Evolutionary conservation across 2,797 vertebrate genomes (phyloP).

Genomic region (Zalophus californianus): DNA sequence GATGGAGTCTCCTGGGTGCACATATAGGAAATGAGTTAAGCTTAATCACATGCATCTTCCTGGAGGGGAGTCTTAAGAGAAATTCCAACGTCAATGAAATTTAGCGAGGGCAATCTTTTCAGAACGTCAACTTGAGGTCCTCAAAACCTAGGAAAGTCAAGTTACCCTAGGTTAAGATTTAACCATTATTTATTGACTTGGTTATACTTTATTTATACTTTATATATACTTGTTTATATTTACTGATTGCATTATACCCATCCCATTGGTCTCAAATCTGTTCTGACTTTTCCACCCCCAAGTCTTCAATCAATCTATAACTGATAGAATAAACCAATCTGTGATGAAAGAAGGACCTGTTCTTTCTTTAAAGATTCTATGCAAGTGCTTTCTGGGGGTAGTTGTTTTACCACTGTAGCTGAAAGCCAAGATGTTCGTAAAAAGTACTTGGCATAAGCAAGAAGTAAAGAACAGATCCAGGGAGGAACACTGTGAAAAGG

Average conservation of each 20-base stretch:
- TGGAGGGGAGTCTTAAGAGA: not conserved
- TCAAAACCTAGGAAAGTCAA: not conserved
- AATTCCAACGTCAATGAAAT: not conserved
- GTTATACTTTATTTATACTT: not conserved
- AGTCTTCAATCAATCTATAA: not conserved
- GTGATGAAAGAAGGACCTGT: not conserved
- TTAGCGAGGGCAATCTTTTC: not conserved
- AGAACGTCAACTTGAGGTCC: not conserved
- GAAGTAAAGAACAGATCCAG: not conserved
- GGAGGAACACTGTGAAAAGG: not conserved
- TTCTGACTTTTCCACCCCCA: not conserved
- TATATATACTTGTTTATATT: not conserved
- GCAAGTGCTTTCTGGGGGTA: not conserved
- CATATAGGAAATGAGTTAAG: not conserved
- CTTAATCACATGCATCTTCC: not conserved
- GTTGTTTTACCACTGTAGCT: not conserved
- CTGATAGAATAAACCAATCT: not conserved
- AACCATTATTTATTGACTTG: not conserved
- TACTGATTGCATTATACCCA: not conserved
- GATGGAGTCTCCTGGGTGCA: not conserved
- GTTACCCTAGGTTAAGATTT: not conserved
- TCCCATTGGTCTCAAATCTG: not conserved
- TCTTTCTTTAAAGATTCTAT: not conserved
- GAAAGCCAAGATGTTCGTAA: not conserved
- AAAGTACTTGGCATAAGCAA: slow-evolving; percentile 18